Conservation (phyloP, 2,797 vertebrate species). For the Bradypus variegatus region DNA sequence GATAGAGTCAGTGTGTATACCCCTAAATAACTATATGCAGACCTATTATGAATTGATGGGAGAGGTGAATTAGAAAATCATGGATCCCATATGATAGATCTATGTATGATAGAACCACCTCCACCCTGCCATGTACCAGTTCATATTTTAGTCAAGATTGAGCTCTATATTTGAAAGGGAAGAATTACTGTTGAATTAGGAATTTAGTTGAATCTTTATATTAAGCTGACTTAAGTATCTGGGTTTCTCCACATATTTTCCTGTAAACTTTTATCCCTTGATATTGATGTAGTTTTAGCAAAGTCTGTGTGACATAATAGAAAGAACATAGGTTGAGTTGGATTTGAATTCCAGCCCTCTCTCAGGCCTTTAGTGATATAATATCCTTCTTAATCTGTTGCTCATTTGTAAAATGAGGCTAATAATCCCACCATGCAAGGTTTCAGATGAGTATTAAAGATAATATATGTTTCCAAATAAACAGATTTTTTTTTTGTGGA, state of each 20-base stretch:
- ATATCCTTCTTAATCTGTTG: not conserved
- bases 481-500: not conserved
- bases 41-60: not conserved
- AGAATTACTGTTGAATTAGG: not conserved
- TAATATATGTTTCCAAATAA: not conserved
- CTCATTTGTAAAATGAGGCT: conserved; percentile 5
- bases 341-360: not conserved
- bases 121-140: not conserved
- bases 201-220: not conserved
- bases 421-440: not conserved
- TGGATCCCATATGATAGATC: not conserved
- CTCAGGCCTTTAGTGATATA: not conserved
- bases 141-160: not conserved
- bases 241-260: not conserved
- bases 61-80: not conserved
- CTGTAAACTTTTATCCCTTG: not conserved
- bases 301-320: not conserved
- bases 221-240: not conserved
- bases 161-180: not conserved
- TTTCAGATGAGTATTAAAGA: not conserved
- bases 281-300: not conserved
- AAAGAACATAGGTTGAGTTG: not conserved
- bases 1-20: too few relatives aligned
- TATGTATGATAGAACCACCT: not conserved
- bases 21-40: not conserved